phyloP scores from a whole-genome alignment of 2,888 invertebrate genomes.

The Athalia rosae region DNA sequence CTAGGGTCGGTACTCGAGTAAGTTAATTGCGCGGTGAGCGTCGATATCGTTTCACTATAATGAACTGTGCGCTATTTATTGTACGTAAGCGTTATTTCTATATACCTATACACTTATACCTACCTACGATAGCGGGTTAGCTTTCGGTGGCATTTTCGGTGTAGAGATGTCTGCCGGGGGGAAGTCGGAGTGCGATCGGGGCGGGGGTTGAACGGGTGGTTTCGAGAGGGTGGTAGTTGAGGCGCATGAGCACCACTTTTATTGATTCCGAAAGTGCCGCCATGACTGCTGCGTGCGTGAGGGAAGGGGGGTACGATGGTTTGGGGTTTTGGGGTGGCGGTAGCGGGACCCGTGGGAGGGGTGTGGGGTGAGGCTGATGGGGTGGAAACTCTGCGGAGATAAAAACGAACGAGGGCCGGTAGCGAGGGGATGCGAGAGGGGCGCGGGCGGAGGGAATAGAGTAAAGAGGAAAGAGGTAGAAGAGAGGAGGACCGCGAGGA shows the following conservation, averaged over 20 bases:
- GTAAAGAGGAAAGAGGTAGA: slow-evolving; percentile 53
- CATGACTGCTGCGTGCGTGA: slow-evolving; percentile 67
- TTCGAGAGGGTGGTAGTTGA: slow-evolving; percentile 70
- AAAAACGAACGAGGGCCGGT: slow-evolving; percentile 73
- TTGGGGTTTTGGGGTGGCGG: slow-evolving; percentile 47
- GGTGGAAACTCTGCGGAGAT: slow-evolving; percentile 74
- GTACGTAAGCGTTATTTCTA: not conserved
- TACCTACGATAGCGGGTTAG: not conserved
- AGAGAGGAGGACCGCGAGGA: slow-evolving; percentile 46
- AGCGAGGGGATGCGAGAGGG: slow-evolving; percentile 55
- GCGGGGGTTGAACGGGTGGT: slow-evolving; percentile 54
- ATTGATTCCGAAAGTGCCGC: slow-evolving; percentile 74
- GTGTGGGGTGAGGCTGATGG: slow-evolving; percentile 72
- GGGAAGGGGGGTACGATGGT: slow-evolving; percentile 28
- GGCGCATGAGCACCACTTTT: slow-evolving; percentile 74
- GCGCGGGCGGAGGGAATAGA: slow-evolving; percentile 53
- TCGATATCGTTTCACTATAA: not conserved
- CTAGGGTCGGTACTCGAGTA: not conserved
- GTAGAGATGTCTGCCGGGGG: slow-evolving; percentile 29
- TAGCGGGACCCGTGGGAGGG: slow-evolving; percentile 56
- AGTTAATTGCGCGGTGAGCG: slow-evolving; percentile 24
- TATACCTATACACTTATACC: too few relatives aligned
- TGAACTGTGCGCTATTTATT: not conserved
- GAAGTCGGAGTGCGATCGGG: slow-evolving; percentile 46
- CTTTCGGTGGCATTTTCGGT: slow-evolving; percentile 20